Evolutionary conservation across 2,797 vertebrate species (phyloP).

Genomic region (Gymnopithys bicolor): DNA sequence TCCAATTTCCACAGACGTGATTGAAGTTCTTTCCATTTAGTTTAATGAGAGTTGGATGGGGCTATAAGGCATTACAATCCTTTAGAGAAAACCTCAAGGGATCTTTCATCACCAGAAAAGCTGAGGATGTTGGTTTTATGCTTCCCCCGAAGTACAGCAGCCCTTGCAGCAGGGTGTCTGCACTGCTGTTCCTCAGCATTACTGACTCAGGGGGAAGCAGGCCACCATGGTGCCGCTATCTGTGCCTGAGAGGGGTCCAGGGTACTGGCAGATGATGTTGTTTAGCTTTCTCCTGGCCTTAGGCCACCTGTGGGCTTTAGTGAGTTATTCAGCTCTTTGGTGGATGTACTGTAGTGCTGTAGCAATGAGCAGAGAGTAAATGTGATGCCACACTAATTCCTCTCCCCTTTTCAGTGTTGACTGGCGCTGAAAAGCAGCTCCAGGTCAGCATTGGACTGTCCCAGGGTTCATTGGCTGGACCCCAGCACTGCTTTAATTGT

Average conservation of each 20-base stretch:
- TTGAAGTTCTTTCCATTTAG: slow-evolving; percentile 66
- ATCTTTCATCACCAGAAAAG: slow-evolving; percentile 21
- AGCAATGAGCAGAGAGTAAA: not conserved
- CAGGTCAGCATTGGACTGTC: not conserved
- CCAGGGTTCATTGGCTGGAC: not conserved
- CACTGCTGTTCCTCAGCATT: not conserved
- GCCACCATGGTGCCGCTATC: not conserved
- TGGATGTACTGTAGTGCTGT: not conserved
- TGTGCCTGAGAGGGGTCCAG: not conserved
- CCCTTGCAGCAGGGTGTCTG: not conserved
- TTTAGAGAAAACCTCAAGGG: slow-evolving; percentile 15
- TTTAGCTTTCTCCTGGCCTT: not conserved
- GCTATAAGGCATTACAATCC: slow-evolving; percentile 36
- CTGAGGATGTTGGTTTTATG: slow-evolving; percentile 37
- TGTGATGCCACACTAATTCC: not conserved
- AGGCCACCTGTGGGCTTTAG: not conserved
- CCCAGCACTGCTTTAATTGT: not conserved
- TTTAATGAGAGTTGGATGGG: slow-evolving; percentile 61
- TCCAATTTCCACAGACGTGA: slow-evolving; percentile 55
- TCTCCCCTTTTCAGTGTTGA: not conserved
- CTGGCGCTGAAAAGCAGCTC: not conserved
- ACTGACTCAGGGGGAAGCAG: not conserved
- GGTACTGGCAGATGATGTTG: not conserved
- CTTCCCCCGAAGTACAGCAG: not conserved
- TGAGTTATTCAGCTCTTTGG: not conserved